Conservation (phyloP, 37 sponge, comb jelly and placozoan species). For the Agelas oroides region DNA sequence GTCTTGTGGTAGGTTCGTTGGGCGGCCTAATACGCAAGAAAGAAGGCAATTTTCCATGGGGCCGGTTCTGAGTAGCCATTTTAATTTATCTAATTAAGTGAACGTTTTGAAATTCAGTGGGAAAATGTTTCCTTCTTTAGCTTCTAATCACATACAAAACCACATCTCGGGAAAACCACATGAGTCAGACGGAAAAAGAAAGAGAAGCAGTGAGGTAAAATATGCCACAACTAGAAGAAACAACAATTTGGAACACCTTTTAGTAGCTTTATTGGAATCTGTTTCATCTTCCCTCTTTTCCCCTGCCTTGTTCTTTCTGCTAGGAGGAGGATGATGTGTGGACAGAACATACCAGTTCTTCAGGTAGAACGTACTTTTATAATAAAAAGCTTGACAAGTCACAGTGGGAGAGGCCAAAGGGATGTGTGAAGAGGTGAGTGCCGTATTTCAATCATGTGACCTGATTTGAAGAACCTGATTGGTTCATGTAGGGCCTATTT, state of each 20-base stretch:
- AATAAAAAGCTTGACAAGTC: slow-evolving; percentile 76
- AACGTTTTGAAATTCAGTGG: neutral
- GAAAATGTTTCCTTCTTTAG: neutral
- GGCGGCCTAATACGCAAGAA: no score
- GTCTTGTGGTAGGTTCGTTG: neutral
- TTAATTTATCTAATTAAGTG: neutral
- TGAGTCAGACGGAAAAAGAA: slow-evolving; percentile 23
- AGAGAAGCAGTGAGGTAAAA: slow-evolving; percentile 10
- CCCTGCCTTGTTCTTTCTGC: no score
- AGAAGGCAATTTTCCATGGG: no score
- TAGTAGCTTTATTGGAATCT: no score
- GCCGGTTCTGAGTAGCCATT: no score
- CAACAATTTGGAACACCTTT: no score
- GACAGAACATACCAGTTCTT: slow-evolving; percentile 82
- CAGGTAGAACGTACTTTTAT: slow-evolving; percentile 81
- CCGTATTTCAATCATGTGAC: neutral
- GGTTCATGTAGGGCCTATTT: no score
- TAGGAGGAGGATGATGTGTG: slow-evolving; percentile 58
- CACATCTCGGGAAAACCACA: slow-evolving; percentile 4
- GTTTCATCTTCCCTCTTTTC: no score
- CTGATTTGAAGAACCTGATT: no score
- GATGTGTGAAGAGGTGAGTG: slow-evolving; percentile 46
- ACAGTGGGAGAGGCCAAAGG: slow-evolving; percentile 79
- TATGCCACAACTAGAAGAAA: no score
- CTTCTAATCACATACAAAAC: slow-evolving; percentile 18